Percentiles rank a stretch among this genome's conserved stretches.
These are phyloP conservation scores for Eolophus roseicapilla DNA, from an alignment of 2,113 vertebrate species.

Conservation along the genomic window DNA sequence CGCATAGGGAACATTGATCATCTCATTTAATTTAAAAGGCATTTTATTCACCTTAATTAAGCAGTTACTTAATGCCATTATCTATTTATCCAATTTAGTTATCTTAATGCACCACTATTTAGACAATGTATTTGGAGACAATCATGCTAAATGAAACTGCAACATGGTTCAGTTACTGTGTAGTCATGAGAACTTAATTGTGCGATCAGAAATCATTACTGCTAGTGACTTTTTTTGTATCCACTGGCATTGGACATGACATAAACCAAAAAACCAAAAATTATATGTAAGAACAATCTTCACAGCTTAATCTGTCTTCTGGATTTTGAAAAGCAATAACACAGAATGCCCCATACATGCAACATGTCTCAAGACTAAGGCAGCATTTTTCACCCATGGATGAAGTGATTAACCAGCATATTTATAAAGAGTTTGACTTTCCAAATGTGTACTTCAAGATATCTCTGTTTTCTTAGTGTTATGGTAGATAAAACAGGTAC, in stretches of 20 bases:
- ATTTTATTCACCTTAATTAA: not conserved
- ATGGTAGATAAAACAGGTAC: slow-evolving; percentile 31
- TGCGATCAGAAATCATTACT: not conserved
- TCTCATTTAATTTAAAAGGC: not conserved
- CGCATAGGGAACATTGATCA: not conserved
- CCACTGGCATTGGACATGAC: not conserved
- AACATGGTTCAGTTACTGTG: not conserved
- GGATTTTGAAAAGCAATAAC: not conserved
- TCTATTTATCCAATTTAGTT: not conserved
- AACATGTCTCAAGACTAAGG: not conserved
- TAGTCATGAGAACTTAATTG: slow-evolving; percentile 4
- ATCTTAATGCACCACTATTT: not conserved
- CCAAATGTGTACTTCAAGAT: slow-evolving; percentile 24
- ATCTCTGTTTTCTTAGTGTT: slow-evolving; percentile 2
- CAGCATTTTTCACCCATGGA: not conserved
- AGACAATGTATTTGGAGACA: not conserved
- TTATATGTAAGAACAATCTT: not conserved
- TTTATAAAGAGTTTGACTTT: not conserved
- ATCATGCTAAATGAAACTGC: slow-evolving; percentile 1
- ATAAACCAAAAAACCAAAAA: not conserved
- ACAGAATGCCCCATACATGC: not conserved
- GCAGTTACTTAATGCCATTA: not conserved
- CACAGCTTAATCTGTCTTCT: not conserved
- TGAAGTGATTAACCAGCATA: not conserved
- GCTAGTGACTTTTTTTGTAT: not conserved